Evolutionary conservation across 1,140 invertebrate genomes (phyloP), one percentile per base, ranked within the genome.

Genomic region (Episyrphus balteatus): DNA sequence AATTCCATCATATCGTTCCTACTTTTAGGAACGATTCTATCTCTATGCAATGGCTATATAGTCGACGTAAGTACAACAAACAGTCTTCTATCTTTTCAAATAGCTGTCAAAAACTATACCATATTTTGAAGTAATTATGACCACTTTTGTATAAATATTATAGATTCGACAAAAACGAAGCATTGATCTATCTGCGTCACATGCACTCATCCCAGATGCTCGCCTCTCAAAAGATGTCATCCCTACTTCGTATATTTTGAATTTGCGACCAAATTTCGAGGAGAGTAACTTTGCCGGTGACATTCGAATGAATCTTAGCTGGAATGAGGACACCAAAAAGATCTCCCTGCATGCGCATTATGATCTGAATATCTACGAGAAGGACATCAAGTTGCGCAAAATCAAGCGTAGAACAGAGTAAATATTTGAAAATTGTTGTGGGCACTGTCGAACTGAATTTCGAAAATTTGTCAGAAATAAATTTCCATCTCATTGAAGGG

Each of bases 311-410:
- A 76, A 79, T 50, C 61, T 81, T 10, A 78, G 68, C 1, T 81
- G 78, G 72, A 59, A 70, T 7, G 59, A 71, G 13, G 66, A 72
- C 10, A 70, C 75, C 7, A 74, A 79, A 51, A 72, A 74, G 49
- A 75, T 84, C 38, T 72, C 59, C 1, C 54, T 84, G 0, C 79
- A 83, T 56, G 74, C 74, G n/a, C 73, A 79, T 51, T 74, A 72
- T 36, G 73, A 79, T 48, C 59, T 84, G 8, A 58, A 74, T 39
- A 75, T 84, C 12, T 56, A 62, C 13, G 55, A 70, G 7, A 59
- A 57, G 10, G 66, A 70, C 51, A 69, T 75, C 9, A 50, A 49
- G 21, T 36, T 60, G 11, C 31, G 31, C 14, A 30, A 46, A 40
- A 37, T 33, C 39, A 38, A 42, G 21, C 33, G 46, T 0, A 62